Conservation (phyloP, 2,888 invertebrate species). For the Diadromus collaris region DNA sequence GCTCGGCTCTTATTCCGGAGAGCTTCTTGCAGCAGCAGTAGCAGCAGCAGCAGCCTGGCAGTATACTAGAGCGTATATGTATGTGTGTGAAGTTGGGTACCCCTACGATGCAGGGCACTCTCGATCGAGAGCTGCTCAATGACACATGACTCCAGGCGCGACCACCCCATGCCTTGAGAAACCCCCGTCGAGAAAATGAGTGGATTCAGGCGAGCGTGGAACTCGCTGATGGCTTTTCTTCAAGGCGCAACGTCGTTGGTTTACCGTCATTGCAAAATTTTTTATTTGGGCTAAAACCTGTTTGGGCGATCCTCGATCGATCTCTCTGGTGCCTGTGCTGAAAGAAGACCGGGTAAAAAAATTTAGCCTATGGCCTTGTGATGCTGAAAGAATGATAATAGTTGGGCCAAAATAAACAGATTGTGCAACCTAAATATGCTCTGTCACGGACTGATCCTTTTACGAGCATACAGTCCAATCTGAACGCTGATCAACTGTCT, state of each 20-base stretch:
- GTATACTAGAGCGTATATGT: constrained; percentile 44
- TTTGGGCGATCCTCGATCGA: background rate
- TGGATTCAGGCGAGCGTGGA: constrained; percentile 37
- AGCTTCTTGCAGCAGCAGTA: constrained; percentile 43
- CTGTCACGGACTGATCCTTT: no score
- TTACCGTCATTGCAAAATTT: constrained; percentile 8
- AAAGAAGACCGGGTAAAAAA: background rate
- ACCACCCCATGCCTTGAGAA: constrained; percentile 62
- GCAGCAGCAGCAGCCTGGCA: constrained; percentile 50
- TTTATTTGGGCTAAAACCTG: background rate
- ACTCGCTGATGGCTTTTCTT: constrained; percentile 33
- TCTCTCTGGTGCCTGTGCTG: no score
- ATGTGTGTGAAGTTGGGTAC: constrained; percentile 26
- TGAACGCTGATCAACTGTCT: no score
- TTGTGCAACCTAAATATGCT: background rate
- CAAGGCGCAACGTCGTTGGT: background rate
- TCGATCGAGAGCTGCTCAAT: constrained; percentile 75
- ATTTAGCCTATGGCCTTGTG: background rate
- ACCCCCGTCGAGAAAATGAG: constrained; percentile 44
- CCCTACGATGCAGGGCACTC: constrained; percentile 68
- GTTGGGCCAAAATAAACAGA: no score
- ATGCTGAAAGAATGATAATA: background rate
- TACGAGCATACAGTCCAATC: no score
- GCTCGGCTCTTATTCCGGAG: constrained; percentile 68
- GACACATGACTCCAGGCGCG: constrained; percentile 77